These are phyloP conservation scores for Macaria notata DNA, from an alignment of 2,888 invertebrate genomes.

Conservation along the genomic window DNA sequence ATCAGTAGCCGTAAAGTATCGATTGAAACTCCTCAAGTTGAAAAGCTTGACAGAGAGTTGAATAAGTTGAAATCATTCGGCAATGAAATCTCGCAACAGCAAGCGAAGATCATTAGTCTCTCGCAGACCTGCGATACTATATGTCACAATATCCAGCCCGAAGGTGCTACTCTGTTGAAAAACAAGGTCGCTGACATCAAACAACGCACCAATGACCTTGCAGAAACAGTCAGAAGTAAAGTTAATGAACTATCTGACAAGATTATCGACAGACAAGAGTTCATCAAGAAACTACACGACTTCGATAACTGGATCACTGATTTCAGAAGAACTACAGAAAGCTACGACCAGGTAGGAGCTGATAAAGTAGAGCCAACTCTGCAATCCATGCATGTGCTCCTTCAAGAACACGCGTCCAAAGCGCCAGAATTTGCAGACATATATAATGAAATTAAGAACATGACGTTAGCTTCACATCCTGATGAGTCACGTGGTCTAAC, in stretches of 20 bases:
- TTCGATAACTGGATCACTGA: constrained; percentile 92
- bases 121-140: constrained; percentile 91
- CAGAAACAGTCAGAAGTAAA: constrained; percentile 88
- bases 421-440: constrained; percentile 89
- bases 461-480: constrained; percentile 86
- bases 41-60: constrained; percentile 89
- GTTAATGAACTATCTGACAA: constrained; percentile 92
- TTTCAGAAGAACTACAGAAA: constrained; percentile 86
- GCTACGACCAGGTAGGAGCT: constrained; percentile 90
- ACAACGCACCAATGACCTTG: constrained; percentile 86
- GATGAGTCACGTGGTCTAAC: constrained; percentile 88
- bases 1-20: constrained; percentile 82
- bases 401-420: constrained; percentile 93
- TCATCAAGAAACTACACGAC: constrained; percentile 88
- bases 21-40: constrained; percentile 86
- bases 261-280: constrained; percentile 91
- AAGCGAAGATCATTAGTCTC: constrained; percentile 90
- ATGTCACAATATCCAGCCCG: constrained; percentile 88
- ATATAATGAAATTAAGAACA: constrained; percentile 91
- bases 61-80: constrained; percentile 90
- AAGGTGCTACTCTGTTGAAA: constrained; percentile 88
- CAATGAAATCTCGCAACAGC: constrained; percentile 92
- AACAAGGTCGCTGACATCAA: constrained; percentile 89
- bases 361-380: constrained; percentile 91
- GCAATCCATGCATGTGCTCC: constrained; percentile 89